These are phyloP conservation scores for Valencia hispanica DNA, from an alignment of 2,797 vertebrate genomes.

Conservation along the genomic window DNA sequence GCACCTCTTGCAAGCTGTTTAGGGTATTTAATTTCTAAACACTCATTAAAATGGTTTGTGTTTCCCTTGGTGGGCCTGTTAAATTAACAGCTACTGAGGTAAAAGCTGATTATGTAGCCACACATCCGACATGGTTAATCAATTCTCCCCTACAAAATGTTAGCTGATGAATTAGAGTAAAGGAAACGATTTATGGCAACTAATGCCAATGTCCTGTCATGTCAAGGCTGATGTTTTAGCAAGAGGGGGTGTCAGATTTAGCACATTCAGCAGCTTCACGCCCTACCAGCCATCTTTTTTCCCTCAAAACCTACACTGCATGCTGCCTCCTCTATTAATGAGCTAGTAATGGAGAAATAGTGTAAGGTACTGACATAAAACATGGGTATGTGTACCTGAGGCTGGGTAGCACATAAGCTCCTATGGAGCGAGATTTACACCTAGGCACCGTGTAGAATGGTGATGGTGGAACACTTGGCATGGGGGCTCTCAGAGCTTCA, in stretches of 20 bases:
- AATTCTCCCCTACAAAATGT: slow-evolving; percentile 83
- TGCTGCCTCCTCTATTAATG: slow-evolving; percentile 87
- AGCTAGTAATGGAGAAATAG: slow-evolving; percentile 91
- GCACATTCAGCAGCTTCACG: slow-evolving; percentile 87
- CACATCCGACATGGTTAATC: slow-evolving; percentile 85
- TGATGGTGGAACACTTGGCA: slow-evolving; percentile 60
- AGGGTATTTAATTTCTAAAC: slow-evolving; percentile 85
- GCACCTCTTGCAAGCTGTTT: slow-evolving; percentile 84
- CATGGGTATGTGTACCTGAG: slow-evolving; percentile 80
- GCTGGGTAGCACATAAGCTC: slow-evolving; percentile 69
- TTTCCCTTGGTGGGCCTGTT: slow-evolving; percentile 85
- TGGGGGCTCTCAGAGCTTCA: slow-evolving; percentile 77
- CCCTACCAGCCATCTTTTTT: slow-evolving; percentile 78
- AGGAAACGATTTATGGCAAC: slow-evolving; percentile 83
- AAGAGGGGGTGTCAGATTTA: slow-evolving; percentile 83
- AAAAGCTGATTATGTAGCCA: slow-evolving; percentile 87
- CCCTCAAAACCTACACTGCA: slow-evolving; percentile 80
- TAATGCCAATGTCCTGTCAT: slow-evolving; percentile 87
- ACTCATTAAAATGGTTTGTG: slow-evolving; percentile 90
- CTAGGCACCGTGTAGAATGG: slow-evolving; percentile 59
- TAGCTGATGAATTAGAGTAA: slow-evolving; percentile 83
- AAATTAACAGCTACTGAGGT: slow-evolving; percentile 86
- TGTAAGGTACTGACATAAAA: slow-evolving; percentile 84
- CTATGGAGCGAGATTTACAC: slow-evolving; percentile 78
- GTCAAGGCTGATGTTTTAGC: slow-evolving; percentile 85